Conservation (phyloP, 23 tunicate species). For the Halocynthia aurantium region DNA sequence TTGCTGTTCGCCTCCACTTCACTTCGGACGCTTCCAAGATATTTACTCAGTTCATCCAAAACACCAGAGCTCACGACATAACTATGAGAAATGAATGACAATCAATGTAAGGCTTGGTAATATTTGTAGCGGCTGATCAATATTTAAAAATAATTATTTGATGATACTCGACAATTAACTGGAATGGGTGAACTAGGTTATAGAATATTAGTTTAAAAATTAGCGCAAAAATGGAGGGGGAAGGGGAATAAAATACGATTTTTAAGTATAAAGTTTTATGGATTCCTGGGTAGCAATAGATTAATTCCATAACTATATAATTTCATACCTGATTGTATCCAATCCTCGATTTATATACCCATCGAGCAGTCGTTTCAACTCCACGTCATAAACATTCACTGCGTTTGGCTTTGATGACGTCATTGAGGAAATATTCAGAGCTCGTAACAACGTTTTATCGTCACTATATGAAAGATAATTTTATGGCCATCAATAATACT, state of each 20-base stretch:
- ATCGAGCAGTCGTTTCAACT: constrained; percentile 34
- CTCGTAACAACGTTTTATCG: constrained; percentile 5
- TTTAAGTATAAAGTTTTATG: no score
- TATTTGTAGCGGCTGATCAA: no score
- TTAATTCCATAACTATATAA: no score
- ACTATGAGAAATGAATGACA: constrained; percentile 5
- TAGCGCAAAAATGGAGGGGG: no score
- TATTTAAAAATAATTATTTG: no score
- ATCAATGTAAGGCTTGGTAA: no score
- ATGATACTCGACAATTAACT: no score
- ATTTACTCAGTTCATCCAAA: constrained; percentile 44
- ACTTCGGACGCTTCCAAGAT: constrained; percentile 60
- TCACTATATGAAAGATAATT: not conserved
- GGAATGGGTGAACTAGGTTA: no score
- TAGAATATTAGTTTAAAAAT: no score
- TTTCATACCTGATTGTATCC: constrained; percentile 65
- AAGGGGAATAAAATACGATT: no score
- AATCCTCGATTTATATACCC: constrained; percentile 68
- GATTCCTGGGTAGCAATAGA: no score
- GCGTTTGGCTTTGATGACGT: constrained; percentile 4
- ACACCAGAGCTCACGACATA: constrained; percentile 77
- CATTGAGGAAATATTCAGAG: not conserved
- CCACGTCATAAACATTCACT: constrained; percentile 3
- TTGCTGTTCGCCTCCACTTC: constrained; percentile 71
- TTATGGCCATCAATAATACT: no score